Evolutionary conservation across 2,797 vertebrate species (phyloP).

Genomic region (Antennarius maculatus): DNA sequence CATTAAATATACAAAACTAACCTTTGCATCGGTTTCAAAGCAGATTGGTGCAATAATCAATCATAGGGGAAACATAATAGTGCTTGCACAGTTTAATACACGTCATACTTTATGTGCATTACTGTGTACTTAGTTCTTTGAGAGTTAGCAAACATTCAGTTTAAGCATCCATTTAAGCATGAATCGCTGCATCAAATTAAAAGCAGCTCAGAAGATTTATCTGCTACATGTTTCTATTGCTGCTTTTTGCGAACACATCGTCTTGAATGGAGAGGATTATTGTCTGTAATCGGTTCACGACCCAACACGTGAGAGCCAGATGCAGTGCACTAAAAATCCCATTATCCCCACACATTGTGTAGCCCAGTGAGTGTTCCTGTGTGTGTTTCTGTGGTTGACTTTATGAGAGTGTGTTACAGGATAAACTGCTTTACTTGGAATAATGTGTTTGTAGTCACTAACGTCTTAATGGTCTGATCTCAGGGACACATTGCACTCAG

Average conservation of each 20-base stretch:
- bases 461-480: conserved; percentile 25
- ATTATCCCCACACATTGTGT: conserved; percentile 68
- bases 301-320: conserved; percentile 64
- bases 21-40: conserved; percentile 11
- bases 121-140: conserved; percentile 9
- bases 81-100: background rate
- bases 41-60: conserved; percentile 28
- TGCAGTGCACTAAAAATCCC: conserved; percentile 71
- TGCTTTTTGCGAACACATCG: conserved; percentile 46
- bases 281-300: conserved; percentile 76
- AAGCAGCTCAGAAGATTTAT: conserved; percentile 51
- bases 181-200: conserved; percentile 30
- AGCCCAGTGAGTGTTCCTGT: conserved; percentile 39
- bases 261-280: conserved; percentile 74
- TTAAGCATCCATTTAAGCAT: conserved; percentile 18
- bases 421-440: conserved; percentile 66
- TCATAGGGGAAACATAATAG: background rate
- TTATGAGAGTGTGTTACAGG: conserved; percentile 61
- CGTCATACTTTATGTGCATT: conserved; percentile 10
- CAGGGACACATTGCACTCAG: conserved; percentile 13
- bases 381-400: conserved; percentile 56
- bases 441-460: conserved; percentile 46
- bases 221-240: conserved; percentile 47
- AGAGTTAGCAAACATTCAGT: conserved; percentile 39
- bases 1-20: conserved; percentile 29